Evolutionary conservation across 37 sponge, comb jelly and placozoan species (phyloP), one percentile per base, ranked within the genome.

Genomic region (Crambe crambe): DNA sequence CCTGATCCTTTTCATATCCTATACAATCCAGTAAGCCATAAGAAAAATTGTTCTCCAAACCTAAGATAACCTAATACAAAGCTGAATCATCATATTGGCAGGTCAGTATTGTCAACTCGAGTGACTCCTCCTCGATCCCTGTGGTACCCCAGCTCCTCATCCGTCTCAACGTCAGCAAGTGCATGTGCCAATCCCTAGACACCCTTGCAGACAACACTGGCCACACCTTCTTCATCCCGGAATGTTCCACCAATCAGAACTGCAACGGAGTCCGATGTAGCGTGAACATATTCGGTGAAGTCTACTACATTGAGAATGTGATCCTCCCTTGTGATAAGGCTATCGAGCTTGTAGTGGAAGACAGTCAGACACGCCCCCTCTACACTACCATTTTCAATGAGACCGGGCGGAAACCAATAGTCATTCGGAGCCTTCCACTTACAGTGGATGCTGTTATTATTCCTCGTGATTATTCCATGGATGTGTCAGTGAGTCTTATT

Each of bases 391-490:
- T 47, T 12, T 74, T 69, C 58, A 69, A 44, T 43, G 56, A 30
- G 6, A 54, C 76, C 20, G 67, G 25, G 30, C 17, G 9, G 2
- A 38, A 32, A 31, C 17, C 54, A 21, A 23, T 68, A 10, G 37
- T 29, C 20, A 44, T 67, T 34, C 35, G 23, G 32, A 41, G 40
- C 30, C 17, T 36, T 22, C 27, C 25, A 5, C 20, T 76, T n/a
- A 38, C 68, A 6, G 2, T 76, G 27, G 26, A 26, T 68, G 76
- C 43, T 0, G 41, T 32, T 54, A 31, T 83, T 17, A 30, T 38
- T 0, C 77, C 10, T n/a, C 39, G 36, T 22, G 40, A 68, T 12
- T 83, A 83, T 56, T 83, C 84, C 20, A 83, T 83, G 84, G 58
- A 57, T 29, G 12, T 83, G 42, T 3, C 23, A 37, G 84, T 83